Evolutionary conservation across 2,888 invertebrate genomes (phyloP).

Genomic region (Phengaris alcon): DNA sequence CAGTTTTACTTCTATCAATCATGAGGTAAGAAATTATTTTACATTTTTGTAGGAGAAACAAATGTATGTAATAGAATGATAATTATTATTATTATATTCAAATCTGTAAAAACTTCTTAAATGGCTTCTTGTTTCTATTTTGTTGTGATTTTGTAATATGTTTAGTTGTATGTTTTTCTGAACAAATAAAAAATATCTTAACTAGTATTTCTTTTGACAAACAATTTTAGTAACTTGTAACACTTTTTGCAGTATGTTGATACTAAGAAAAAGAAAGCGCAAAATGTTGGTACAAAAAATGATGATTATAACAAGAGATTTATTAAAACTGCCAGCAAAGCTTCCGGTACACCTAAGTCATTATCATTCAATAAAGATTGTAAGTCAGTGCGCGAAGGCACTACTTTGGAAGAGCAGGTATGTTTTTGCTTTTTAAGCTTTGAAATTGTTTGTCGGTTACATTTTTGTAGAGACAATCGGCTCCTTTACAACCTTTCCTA

Average conservation of each 20-base stretch:
- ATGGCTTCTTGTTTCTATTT: no score
- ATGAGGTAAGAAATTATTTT: conserved; percentile 52
- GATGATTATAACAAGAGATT: neutral
- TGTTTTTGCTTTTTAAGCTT: neutral
- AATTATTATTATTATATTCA: neutral
- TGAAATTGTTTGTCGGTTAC: neutral
- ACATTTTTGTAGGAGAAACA: neutral
- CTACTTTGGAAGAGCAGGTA: conserved; percentile 2
- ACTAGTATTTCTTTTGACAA: no score
- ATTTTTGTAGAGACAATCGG: neutral
- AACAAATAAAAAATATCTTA: no score
- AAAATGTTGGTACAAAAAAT: neutral
- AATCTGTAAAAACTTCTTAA: no score
- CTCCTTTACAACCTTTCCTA: no score
- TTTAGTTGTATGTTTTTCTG: no score
- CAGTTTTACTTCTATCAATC: conserved; percentile 61
- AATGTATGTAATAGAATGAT: neutral
- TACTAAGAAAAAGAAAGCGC: neutral
- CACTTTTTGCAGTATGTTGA: neutral
- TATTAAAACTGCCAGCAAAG: neutral
- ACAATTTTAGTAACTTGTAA: no score
- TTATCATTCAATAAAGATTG: neutral
- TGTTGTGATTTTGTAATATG: no score
- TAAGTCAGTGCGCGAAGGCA: neutral
- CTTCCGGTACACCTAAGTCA: neutral